phyloP scores from a whole-genome alignment of 1,140 invertebrate genomes.

The Meloidogyne chitwoodi region DNA sequence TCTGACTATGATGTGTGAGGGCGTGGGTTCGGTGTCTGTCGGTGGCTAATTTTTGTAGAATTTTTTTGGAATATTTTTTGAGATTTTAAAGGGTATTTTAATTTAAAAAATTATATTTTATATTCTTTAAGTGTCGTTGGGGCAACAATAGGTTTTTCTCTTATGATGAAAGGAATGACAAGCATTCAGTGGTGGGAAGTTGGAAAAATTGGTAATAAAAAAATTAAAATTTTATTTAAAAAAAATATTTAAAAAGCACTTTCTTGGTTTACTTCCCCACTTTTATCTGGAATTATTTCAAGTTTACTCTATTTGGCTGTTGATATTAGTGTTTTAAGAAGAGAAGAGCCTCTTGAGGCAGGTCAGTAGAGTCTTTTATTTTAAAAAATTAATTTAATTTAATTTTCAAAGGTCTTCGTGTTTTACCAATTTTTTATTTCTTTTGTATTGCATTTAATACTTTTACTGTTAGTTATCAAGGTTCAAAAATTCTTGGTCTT shows the following conservation, averaged over 20 bases:
- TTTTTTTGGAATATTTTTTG: no score
- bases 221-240: constrained; percentile 58
- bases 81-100: no score
- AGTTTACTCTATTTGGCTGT: constrained; percentile 35
- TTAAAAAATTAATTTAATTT: not conserved
- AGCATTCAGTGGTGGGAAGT: constrained; percentile 79
- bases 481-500: constrained; percentile 75
- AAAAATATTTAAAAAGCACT: constrained; percentile 4
- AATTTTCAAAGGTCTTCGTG: not conserved
- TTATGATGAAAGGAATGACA: constrained; percentile 78
- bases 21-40: no score
- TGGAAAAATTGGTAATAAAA: constrained; percentile 66
- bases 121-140: constrained; percentile 74
- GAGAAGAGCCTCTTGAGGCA: constrained; percentile 53
- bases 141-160: constrained; percentile 86
- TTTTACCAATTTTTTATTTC: constrained; percentile 74
- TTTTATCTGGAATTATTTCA: constrained; percentile 39
- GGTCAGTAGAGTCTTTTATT: not conserved
- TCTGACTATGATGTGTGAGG: no score
- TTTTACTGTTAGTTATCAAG: constrained; percentile 83
- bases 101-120: not conserved
- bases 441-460: constrained; percentile 84
- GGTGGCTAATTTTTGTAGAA: no score
- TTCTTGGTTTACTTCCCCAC: constrained; percentile 41
- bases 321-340: constrained; percentile 36